phyloP scores from a whole-genome alignment of 2,113 vertebrate genomes.

The Lepisosteus oculatus region DNA sequence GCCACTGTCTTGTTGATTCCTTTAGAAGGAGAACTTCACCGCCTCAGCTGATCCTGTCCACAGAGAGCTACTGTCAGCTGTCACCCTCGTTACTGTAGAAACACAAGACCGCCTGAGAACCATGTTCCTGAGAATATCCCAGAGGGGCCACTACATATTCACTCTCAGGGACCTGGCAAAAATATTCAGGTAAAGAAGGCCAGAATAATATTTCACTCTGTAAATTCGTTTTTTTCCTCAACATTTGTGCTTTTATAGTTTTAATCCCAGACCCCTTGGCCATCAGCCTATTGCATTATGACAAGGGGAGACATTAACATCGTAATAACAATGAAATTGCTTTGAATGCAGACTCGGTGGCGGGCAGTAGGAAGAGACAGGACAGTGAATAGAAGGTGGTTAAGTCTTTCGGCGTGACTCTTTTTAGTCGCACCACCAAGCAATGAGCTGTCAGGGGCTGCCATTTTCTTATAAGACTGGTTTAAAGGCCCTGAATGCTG shows the following conservation, averaged over 20 bases:
- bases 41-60: constrained; percentile 17
- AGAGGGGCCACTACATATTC: constrained; percentile 14
- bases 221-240: not conserved
- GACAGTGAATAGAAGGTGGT: constrained; percentile 1
- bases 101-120: constrained; percentile 32
- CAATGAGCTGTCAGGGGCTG: not conserved
- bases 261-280: too few species aligned
- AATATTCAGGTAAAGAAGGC: constrained; percentile 19
- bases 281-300: not conserved
- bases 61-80: constrained; percentile 32
- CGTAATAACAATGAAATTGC: not conserved
- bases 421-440: not conserved
- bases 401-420: not conserved
- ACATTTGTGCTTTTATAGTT: too few species aligned
- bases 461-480: not conserved
- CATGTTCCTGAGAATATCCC: constrained; percentile 31
- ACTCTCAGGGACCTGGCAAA: constrained; percentile 16
- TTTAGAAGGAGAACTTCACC: constrained; percentile 11
- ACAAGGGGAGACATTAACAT: constrained; percentile 1
- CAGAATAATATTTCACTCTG: not conserved
- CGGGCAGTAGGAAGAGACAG: too few species aligned
- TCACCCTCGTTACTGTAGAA: constrained; percentile 34
- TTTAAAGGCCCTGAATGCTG: not conserved
- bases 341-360: not conserved
- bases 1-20: not conserved